Conservation (phyloP, 2,888 invertebrate species). For the Pelosia muscerda region DNA sequence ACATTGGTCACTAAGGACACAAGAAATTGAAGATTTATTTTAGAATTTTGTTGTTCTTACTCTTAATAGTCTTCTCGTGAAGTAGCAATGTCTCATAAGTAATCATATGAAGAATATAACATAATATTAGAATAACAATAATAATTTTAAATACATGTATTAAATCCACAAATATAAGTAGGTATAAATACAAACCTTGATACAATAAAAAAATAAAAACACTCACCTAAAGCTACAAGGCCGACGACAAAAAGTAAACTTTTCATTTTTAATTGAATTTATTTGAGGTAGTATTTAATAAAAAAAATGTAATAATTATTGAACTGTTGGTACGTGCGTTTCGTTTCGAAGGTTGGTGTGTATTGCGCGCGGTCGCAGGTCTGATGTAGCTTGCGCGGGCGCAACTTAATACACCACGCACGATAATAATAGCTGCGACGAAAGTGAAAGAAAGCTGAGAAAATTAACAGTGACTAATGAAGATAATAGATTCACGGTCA, state of each 20-base stretch:
- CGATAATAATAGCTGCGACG: slow-evolving; percentile 56
- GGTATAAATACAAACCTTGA: not conserved
- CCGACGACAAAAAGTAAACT: slow-evolving; percentile 68
- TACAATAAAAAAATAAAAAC: slow-evolving; percentile 7
- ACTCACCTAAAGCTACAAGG: slow-evolving; percentile 77
- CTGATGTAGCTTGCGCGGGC: slow-evolving; percentile 65
- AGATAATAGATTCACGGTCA: slow-evolving; percentile 27
- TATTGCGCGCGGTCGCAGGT: slow-evolving; percentile 68
- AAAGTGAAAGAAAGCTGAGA: slow-evolving; percentile 52
- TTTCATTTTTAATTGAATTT: slow-evolving; percentile 66
- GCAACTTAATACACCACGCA: slow-evolving; percentile 58
- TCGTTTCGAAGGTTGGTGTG: slow-evolving; percentile 75
- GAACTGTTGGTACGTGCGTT: slow-evolving; percentile 73
- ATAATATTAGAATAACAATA: not conserved
- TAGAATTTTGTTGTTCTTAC: not conserved
- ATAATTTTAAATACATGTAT: not conserved
- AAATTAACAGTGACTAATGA: slow-evolving; percentile 40
- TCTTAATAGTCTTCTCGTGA: not conserved
- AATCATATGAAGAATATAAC: not conserved
- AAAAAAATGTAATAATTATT: slow-evolving; percentile 45
- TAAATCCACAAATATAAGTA: not conserved
- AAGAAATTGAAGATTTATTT: not conserved
- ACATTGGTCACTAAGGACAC: not conserved
- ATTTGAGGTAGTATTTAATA: slow-evolving; percentile 54
- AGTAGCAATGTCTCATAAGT: not conserved